Conservation (phyloP, 1,140 invertebrate genomes). For the Pararge aegeria region DNA sequence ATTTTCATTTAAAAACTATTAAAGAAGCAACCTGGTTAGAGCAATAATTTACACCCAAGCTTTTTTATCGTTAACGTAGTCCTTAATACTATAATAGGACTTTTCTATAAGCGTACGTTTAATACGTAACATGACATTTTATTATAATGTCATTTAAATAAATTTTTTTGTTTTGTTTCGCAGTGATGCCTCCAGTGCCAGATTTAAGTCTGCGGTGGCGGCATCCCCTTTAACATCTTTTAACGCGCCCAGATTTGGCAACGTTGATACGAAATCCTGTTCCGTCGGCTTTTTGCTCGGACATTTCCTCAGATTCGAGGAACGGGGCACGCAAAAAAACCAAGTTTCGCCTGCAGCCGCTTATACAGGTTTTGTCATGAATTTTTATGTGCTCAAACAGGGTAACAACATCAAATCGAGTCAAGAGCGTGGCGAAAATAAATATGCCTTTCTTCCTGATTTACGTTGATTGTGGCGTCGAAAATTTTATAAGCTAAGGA, state of each 20-base stretch:
- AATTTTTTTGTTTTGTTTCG: slow-evolving; percentile 7
- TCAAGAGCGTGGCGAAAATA: slow-evolving; percentile 51
- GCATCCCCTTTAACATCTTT: slow-evolving; percentile 72
- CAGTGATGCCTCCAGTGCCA: slow-evolving; percentile 43
- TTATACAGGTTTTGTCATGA: slow-evolving; percentile 76
- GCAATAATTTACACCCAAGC: no score
- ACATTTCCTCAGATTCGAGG: slow-evolving; percentile 74
- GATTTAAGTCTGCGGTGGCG: slow-evolving; percentile 44
- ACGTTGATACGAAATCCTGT: slow-evolving; percentile 74
- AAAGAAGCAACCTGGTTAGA: no score
- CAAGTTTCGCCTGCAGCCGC: slow-evolving; percentile 68
- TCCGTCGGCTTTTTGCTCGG: slow-evolving; percentile 68
- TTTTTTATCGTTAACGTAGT: no score
- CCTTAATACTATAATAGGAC: no score
- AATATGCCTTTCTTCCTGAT: slow-evolving; percentile 22
- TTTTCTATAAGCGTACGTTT: no score
- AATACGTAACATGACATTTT: no score
- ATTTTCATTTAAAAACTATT: no score
- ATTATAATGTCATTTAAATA: no score
- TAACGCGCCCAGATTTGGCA: slow-evolving; percentile 76
- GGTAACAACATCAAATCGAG: slow-evolving; percentile 59
- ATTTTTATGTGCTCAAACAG: slow-evolving; percentile 70
- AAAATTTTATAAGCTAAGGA: not conserved
- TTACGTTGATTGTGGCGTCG: not conserved
- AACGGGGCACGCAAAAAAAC: slow-evolving; percentile 63